Conservation (phyloP, 2,113 vertebrate genomes). For the Riparia riparia region DNA sequence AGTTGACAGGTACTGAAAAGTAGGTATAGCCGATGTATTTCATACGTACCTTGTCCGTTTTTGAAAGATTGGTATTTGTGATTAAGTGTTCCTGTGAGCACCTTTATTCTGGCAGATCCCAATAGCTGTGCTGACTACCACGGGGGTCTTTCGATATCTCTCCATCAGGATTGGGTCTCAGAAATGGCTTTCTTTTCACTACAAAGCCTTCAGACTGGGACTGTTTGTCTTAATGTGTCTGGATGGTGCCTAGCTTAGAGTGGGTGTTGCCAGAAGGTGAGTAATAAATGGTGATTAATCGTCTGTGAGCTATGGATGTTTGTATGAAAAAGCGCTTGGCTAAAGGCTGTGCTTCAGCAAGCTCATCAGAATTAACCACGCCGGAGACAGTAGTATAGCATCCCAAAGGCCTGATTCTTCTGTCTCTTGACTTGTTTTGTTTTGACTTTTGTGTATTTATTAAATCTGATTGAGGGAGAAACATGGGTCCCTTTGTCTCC, state of each 20-base stretch:
- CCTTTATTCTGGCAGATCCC: background rate
- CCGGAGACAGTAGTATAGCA: background rate
- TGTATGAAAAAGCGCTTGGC: conserved; percentile 36
- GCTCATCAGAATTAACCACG: background rate
- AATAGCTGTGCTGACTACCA: background rate
- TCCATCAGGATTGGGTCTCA: background rate
- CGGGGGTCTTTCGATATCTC: background rate
- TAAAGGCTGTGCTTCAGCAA: conserved; percentile 43
- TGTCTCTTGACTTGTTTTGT: background rate
- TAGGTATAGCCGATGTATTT: background rate
- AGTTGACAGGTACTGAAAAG: background rate
- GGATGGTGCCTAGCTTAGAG: conserved; percentile 15
- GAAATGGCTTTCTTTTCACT: background rate
- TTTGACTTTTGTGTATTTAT: background rate
- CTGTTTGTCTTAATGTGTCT: conserved; percentile 4
- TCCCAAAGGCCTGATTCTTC: background rate
- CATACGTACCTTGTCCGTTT: background rate
- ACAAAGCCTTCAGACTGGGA: background rate
- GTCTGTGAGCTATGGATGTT: conserved; percentile 29
- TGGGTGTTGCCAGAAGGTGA: conserved; percentile 63
- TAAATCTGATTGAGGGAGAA: background rate
- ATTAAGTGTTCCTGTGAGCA: background rate
- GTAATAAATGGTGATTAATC: conserved; percentile 55
- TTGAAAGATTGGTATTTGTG: background rate
- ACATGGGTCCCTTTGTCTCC: background rate